A percentile compares a stretch with the other conserved stretches of the same genome.
These are phyloP conservation scores for Brienomyrus brachyistius DNA, from an alignment of 2,113 vertebrate genomes.

Conservation along the genomic window DNA sequence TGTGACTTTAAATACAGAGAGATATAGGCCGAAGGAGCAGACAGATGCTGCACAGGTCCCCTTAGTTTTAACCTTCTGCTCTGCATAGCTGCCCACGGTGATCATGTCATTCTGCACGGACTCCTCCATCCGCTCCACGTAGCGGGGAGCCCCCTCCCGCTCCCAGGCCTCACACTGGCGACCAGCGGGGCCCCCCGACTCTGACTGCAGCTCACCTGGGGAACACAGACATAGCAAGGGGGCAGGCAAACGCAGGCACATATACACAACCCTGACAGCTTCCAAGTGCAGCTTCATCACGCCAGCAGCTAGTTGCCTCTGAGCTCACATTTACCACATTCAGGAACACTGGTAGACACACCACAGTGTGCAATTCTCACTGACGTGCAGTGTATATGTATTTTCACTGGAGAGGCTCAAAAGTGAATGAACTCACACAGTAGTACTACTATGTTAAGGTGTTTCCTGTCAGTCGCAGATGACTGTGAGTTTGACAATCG, in stretches of 20 bases:
- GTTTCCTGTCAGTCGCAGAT: neutral
- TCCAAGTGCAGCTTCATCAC: neutral
- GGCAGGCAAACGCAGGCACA: neutral
- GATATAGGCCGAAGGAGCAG: neutral
- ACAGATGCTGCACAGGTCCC: constrained; percentile 34
- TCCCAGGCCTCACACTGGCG: constrained; percentile 52
- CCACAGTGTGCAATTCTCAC: constrained; percentile 46
- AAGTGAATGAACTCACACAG: constrained; percentile 13
- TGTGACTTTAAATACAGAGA: constrained; percentile 31
- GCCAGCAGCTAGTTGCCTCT: neutral
- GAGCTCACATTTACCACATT: constrained; percentile 7
- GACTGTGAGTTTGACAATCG: neutral
- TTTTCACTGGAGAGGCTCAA: constrained; percentile 19
- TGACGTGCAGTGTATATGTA: neutral
- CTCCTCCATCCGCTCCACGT: constrained; percentile 70
- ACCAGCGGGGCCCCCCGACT: constrained; percentile 42
- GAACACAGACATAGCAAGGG: neutral
- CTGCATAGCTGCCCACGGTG: constrained; percentile 72
- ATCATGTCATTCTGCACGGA: constrained; percentile 72
- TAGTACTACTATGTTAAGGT: neutral
- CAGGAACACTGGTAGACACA: neutral
- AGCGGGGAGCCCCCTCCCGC: constrained; percentile 58
- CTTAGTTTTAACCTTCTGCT: constrained; percentile 74
- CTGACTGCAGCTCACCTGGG: constrained; percentile 53
- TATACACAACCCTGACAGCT: constrained; percentile 9